Evolutionary conservation across 2,797 vertebrate species (phyloP).

Genomic region (Philypnodon macrostomus): DNA sequence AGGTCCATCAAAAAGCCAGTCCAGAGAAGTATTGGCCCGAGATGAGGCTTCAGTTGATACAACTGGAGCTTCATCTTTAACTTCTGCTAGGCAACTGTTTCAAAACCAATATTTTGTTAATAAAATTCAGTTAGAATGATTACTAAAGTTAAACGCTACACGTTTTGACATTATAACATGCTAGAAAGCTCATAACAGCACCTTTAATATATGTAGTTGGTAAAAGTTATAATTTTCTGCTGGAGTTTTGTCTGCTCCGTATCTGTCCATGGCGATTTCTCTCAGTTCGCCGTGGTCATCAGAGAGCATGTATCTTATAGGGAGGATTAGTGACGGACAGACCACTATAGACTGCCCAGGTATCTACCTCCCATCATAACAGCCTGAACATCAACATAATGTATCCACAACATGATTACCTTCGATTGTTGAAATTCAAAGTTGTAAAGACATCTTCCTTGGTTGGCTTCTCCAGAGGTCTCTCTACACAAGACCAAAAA

Average conservation of each 20-base stretch:
- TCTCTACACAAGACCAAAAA: slow-evolving; percentile 29
- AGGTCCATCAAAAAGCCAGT: slow-evolving; percentile 53
- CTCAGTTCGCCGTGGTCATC: slow-evolving; percentile 97
- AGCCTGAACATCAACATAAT: too few species aligned
- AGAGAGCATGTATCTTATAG: slow-evolving; percentile 88
- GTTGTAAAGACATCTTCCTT: not conserved
- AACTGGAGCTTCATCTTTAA: slow-evolving; percentile 1
- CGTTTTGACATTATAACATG: too few species aligned
- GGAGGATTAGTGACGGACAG: slow-evolving; percentile 86
- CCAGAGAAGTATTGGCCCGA: slow-evolving; percentile 45
- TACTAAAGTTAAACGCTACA: too few species aligned
- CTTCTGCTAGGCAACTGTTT: slow-evolving; percentile 10
- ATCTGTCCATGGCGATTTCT: slow-evolving; percentile 99
- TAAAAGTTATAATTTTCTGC: too few species aligned
- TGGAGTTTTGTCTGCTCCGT: slow-evolving; percentile 85
- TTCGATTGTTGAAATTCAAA: slow-evolving; percentile 2
- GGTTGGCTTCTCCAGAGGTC: slow-evolving; percentile 8
- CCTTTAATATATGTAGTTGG: too few species aligned
- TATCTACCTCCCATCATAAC: slow-evolving; percentile 90
- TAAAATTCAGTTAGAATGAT: too few species aligned
- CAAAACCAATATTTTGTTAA: not conserved
- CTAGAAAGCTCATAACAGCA: too few species aligned
- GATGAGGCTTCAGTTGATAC: not conserved
- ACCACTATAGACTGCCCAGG: slow-evolving; percentile 78
- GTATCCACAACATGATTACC: slow-evolving; percentile 39